Evolutionary conservation across 2,797 vertebrate species (phyloP), one percentile per base, ranked within the genome.

Genomic region (Tympanoctomys barrerae): DNA sequence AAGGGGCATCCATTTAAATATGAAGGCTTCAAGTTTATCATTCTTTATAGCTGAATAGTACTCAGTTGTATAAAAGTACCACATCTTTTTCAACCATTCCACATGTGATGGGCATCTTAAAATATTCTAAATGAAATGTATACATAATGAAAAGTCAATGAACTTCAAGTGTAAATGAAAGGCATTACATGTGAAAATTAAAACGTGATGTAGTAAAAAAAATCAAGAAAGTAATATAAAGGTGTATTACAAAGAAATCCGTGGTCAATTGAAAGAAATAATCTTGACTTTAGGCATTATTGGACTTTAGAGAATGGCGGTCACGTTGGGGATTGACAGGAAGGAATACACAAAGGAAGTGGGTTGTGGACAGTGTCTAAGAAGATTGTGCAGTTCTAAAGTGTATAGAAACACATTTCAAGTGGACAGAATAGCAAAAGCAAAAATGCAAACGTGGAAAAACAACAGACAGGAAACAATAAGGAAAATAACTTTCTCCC

Each of bases 141-240:
- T 18, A 81, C n/a, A 75, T 59, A 94, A 49, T 39, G 31, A 39
- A 46, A 92, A 81, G n/a, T 86, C 73, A 86, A 77, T 31, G 19
- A 96, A 82, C 66, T 85, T 2, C 26, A 81, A 86, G 61, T 70
- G 61, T 16, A 73, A 54, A 84, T 85, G 75, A 89, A 68, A 73
- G 26, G 68, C 71, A 59, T 68, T 21, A 73, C 31, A 54, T n/a
- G 24, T 52, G 36, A 49, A 70, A 52, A 57, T 57, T 24, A 42
- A 83, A 46, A 75, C 7, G 13, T 3, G 77, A 42, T 75, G 31
- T 36, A 42, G 52, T 46, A 64, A 91, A 52, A 52, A 92, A 80
- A 94, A 24, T 83, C 24, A 87, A 36, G 14, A 94, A 82, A 42
- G 2, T 54, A 70, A 90, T 31, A 46, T 36, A 82, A 68, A 46